Percentiles rank a stretch among this genome's conserved stretches.
phyloP scores from a whole-genome alignment of 2,888 invertebrate genomes.

The Euzophera pinguis region DNA sequence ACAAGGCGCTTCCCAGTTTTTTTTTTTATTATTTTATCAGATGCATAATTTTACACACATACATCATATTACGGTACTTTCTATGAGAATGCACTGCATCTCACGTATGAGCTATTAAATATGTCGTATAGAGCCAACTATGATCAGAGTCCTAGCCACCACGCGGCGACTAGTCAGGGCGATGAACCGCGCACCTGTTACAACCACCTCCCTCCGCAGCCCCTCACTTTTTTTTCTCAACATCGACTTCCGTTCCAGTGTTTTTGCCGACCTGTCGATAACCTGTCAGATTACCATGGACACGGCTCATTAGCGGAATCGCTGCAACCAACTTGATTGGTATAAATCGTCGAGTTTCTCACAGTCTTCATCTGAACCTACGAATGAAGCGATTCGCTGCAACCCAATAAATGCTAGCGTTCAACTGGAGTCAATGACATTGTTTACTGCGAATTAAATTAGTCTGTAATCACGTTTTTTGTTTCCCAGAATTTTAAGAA shows the following conservation, averaged over 20 bases:
- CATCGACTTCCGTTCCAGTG: constrained; percentile 64
- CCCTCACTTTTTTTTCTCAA: constrained; percentile 66
- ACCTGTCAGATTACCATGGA: constrained; percentile 67
- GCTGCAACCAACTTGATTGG: constrained; percentile 47
- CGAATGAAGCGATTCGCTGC: constrained; percentile 43
- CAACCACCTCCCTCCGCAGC: constrained; percentile 45
- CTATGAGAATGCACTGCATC: constrained; percentile 7
- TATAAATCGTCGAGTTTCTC: constrained; percentile 44
- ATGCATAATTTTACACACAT: not conserved
- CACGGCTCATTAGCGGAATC: constrained; percentile 71
- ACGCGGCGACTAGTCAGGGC: constrained; percentile 39
- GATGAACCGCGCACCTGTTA: constrained; percentile 72
- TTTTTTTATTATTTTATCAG: not conserved
- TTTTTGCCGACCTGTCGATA: constrained; percentile 71
- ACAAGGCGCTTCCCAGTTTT: not conserved
- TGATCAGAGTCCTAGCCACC: constrained; percentile 41
- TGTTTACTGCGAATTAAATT: constrained; percentile 30
- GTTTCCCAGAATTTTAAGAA: not conserved
- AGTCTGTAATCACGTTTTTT: not conserved
- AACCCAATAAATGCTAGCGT: constrained; percentile 41
- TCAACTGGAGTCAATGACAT: constrained; percentile 47
- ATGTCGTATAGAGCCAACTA: constrained; percentile 45
- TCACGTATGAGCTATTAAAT: constrained; percentile 45
- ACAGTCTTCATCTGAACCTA: constrained; percentile 24
- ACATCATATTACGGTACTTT: constrained; percentile 2